Evolutionary conservation across 2,888 invertebrate species (phyloP).

Genomic region (Macrostomum cliftonense): DNA sequence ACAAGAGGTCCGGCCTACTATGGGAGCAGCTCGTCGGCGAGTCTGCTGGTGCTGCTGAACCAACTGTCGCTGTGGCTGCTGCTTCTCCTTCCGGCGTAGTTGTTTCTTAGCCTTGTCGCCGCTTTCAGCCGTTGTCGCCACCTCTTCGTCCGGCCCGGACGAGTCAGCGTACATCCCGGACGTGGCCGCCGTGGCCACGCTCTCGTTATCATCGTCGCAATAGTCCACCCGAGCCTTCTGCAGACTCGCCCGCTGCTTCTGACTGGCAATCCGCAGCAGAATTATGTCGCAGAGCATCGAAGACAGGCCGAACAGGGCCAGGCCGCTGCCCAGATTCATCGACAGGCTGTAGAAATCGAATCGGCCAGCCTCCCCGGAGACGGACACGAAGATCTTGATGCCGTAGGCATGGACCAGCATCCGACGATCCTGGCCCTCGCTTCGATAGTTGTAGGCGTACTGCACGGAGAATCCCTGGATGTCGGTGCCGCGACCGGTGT

Average conservation of each 20-base stretch:
- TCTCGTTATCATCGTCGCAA: neutral
- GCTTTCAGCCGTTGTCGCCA: too few species aligned
- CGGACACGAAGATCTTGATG: constrained; percentile 38
- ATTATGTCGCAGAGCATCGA: constrained; percentile 39
- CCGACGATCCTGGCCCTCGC: constrained; percentile 20
- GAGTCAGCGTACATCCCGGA: too few species aligned
- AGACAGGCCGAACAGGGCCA: constrained; percentile 39
- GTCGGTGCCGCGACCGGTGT: neutral
- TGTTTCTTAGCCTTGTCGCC: too few species aligned
- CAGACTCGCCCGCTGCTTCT: neutral
- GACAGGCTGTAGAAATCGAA: constrained; percentile 39
- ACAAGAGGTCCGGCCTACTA: too few species aligned
- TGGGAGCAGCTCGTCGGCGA: too few species aligned
- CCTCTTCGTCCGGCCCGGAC: too few species aligned
- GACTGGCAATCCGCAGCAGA: constrained; percentile 15
- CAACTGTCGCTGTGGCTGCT: too few species aligned
- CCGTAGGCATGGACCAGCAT: constrained; percentile 39
- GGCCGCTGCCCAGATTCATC: constrained; percentile 40
- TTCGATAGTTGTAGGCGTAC: constrained; percentile 30
- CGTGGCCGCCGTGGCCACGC: too few species aligned
- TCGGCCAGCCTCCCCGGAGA: constrained; percentile 39
- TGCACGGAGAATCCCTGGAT: constrained; percentile 8
- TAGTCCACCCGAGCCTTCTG: neutral
- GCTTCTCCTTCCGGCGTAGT: too few species aligned
- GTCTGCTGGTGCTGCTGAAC: too few species aligned